Base-by-base conservation (phyloP, 2,797 vertebrate genomes). In the Urophycis tenuis region DNA sequence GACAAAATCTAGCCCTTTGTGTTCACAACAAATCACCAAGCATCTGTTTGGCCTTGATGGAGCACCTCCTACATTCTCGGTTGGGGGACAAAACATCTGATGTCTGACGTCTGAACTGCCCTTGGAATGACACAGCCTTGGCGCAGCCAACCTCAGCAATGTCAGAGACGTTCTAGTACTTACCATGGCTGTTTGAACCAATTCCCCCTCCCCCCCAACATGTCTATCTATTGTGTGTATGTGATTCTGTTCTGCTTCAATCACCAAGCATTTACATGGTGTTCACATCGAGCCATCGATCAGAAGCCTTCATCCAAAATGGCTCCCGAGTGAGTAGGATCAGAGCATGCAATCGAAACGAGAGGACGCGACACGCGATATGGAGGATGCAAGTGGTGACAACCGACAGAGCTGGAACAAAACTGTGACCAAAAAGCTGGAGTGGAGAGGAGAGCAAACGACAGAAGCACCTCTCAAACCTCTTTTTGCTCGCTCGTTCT, bases 31-130 rank as follows among this genome's bases (percentile, higher is more conserved):
- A 73, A 81, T 85, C 67, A 7, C 1, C 10, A 45, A 76, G 74
- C 85, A 86, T 85, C 86, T 91, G 89, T 64, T 74, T 35, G 84
- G 74, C 89, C 90, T 88, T 89, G 88, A 88, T 83, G 81, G 82
- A 77, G 74, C 79, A 71, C 75, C 73, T 39, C 39, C 79, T 39
- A 72, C 17, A 34, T 72, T 77, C 75, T 79, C 75, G 74, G 78
- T 71, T 76, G 81, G 22, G 22, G 85, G 82, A 89, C 86, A 82
- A 87, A 87, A 91, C 85, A 84, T 79, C 75, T 76, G 84, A 87
- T 72, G 75, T 53, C 78, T 90, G 89, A 90, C 69, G 82, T 30
- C 19, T 53, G 78, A 75, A 49, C 29, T 77, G 75, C 69, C 90
- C 89, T 91, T 91, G 90, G 69, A 32, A 33, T 14, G 31, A 84